phyloP scores from a whole-genome alignment of 2,797 vertebrate genomes.

The Gastrophryne carolinensis region DNA sequence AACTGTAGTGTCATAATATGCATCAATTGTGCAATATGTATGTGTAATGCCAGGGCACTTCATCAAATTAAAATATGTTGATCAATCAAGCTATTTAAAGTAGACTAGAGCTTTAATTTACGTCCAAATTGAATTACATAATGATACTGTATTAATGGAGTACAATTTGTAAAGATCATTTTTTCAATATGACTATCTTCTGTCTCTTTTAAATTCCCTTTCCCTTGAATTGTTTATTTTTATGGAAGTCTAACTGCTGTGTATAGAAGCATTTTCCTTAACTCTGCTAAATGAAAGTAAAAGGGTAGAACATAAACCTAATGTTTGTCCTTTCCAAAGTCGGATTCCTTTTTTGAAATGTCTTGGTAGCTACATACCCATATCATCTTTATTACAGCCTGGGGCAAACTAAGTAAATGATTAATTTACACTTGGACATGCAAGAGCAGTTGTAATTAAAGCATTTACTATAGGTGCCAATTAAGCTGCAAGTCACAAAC shows the following conservation, averaged over 20 bases:
- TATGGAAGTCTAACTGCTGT: not conserved
- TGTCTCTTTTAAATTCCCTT: slow-evolving; percentile 38
- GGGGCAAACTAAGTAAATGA: slow-evolving; percentile 69
- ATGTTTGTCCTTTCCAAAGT: slow-evolving; percentile 14
- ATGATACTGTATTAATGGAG: slow-evolving; percentile 46
- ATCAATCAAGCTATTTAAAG: not conserved
- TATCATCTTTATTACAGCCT: slow-evolving; percentile 59
- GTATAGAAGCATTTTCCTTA: slow-evolving; percentile 9
- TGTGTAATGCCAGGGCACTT: slow-evolving; percentile 26
- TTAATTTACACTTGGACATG: slow-evolving; percentile 68
- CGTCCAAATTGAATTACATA: too few relatives aligned
- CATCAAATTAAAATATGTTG: not conserved
- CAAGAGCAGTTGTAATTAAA: slow-evolving; percentile 70
- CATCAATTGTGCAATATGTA: slow-evolving; percentile 37
- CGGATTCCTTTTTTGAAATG: slow-evolving; percentile 13
- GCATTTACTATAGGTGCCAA: slow-evolving; percentile 63
- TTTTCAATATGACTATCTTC: slow-evolving; percentile 21
- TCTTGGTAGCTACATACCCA: slow-evolving; percentile 31
- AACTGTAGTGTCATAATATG: slow-evolving; percentile 29
- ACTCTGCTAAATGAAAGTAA: slow-evolving; percentile 34
- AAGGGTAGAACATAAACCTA: slow-evolving; percentile 43
- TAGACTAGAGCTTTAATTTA: too few relatives aligned
- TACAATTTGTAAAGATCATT: slow-evolving; percentile 36
- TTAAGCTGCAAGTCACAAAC: slow-evolving; percentile 77
- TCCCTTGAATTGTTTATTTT: slow-evolving; percentile 5